Conservation (phyloP, 2,797 vertebrate genomes). For the Intellagama lesueurii region DNA sequence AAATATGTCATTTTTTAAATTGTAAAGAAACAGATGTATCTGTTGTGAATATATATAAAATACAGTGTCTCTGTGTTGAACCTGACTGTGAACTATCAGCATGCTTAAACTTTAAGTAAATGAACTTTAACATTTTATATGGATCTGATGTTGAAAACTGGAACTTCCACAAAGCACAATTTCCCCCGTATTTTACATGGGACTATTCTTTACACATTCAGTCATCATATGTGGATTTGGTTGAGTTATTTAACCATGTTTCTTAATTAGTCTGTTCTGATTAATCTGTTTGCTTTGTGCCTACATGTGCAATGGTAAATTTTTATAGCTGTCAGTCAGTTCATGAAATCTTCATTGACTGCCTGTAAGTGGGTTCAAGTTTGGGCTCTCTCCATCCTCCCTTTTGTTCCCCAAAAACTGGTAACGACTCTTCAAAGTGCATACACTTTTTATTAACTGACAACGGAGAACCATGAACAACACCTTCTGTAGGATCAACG, state of each 20-base stretch:
- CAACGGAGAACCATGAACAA: too few relatives aligned
- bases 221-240: neutral
- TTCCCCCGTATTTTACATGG: too few relatives aligned
- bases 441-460: too few relatives aligned
- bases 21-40: neutral
- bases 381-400: too few relatives aligned
- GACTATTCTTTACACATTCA: neutral
- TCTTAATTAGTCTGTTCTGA: neutral
- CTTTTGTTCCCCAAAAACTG: too few relatives aligned
- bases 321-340: neutral
- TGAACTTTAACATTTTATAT: neutral
- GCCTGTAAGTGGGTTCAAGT: too few relatives aligned
- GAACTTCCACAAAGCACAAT: neutral
- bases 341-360: neutral
- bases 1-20: neutral
- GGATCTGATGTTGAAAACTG: neutral
- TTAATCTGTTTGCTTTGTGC: neutral
- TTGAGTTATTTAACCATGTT: neutral
- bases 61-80: neutral
- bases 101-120: neutral
- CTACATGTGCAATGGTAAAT: neutral
- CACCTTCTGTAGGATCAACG: too few relatives aligned
- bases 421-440: too few relatives aligned
- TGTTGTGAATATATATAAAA: neutral
- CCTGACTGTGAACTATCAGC: neutral